These are phyloP conservation scores for Zelostemma sp. DNA, from an alignment of 1,140 invertebrate genomes.

Conservation along the genomic window DNA sequence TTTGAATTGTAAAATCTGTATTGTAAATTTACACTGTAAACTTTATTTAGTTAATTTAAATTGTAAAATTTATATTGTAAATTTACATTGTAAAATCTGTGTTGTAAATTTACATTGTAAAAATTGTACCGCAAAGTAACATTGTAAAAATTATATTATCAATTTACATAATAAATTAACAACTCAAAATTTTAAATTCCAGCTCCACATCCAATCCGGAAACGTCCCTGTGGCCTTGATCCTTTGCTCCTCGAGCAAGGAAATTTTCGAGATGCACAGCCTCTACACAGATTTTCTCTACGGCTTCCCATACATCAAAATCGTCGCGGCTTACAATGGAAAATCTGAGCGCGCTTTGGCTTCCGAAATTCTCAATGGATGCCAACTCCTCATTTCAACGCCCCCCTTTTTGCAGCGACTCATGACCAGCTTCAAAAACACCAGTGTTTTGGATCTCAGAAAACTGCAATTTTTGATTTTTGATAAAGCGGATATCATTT, in stretches of 20 bases:
- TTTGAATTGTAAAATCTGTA: too few relatives aligned
- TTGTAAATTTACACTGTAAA: too few relatives aligned
- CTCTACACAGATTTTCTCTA: constrained; percentile 46
- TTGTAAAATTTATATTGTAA: too few relatives aligned
- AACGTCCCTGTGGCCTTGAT: constrained; percentile 53
- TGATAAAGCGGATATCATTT: constrained; percentile 62
- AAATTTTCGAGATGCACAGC: constrained; percentile 47
- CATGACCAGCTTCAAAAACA: constrained; percentile 40
- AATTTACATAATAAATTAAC: too few relatives aligned
- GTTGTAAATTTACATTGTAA: too few relatives aligned
- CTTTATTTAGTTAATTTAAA: too few relatives aligned
- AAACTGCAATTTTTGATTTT: constrained; percentile 57
- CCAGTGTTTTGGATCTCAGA: constrained; percentile 51
- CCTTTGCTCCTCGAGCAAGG: constrained; percentile 57
- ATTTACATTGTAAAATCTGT: too few relatives aligned
- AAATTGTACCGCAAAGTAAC: too few relatives aligned
- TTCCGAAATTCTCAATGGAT: constrained; percentile 59
- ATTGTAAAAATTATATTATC: too few relatives aligned
- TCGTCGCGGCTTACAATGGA: constrained; percentile 57
- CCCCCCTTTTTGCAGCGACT: constrained; percentile 57
- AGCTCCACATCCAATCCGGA: too few relatives aligned
- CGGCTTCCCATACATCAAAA: constrained; percentile 35
- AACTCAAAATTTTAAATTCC: too few relatives aligned
- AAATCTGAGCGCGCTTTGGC: constrained; percentile 49
- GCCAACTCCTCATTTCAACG: constrained; percentile 65